Evolutionary conservation across 2,797 vertebrate genomes (phyloP), one percentile per base, ranked within the genome.

Genomic region (Philypnodon macrostomus): DNA sequence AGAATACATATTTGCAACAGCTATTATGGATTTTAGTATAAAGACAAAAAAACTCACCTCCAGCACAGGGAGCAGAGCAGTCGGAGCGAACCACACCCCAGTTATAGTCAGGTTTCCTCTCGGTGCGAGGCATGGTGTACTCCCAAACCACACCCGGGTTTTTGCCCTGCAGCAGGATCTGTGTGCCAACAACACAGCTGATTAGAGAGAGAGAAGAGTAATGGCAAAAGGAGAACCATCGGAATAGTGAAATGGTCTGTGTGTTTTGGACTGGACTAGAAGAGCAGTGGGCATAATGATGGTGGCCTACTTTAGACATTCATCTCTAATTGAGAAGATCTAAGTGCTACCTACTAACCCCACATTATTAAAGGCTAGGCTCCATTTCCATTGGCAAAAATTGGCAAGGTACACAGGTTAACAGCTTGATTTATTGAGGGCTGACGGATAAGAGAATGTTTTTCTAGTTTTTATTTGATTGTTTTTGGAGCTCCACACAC

Each of bases 101-200:
- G 58, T 90, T 84, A 58, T 94, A 92, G 67, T 83, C 90, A 3
- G 84, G 90, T 26, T 87, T 93, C 68, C 78, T 91, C 67, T 71
- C 73, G 6, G 55, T 78, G 70, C 88, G 91, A 21, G 94, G 91
- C 70, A 97, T 85, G 0, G 95, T 92, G 38, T 98, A 98, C 78
- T 95, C 93, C 96, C 96, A 99, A 24, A 89, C 50, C 53, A 98
- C 90, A 0, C 96, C 95, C 0, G 92, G 94, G 76, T 98, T 98
- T 85, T 92, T 94, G 64, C 95, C 96, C 90, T 98, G 96, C 58
- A 94, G 89, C 15, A 98, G 88, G 62, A 99, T 89, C 96, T 99
- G 58, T 15, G 15, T 34, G 39, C 10, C 12, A 21, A 64, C 16
- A 49, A 54, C 36, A 69, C 14, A 53, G 29, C 3, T 17, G 27